phyloP scores from a whole-genome alignment of 2,113 vertebrate genomes.

The Vombatus ursinus region DNA sequence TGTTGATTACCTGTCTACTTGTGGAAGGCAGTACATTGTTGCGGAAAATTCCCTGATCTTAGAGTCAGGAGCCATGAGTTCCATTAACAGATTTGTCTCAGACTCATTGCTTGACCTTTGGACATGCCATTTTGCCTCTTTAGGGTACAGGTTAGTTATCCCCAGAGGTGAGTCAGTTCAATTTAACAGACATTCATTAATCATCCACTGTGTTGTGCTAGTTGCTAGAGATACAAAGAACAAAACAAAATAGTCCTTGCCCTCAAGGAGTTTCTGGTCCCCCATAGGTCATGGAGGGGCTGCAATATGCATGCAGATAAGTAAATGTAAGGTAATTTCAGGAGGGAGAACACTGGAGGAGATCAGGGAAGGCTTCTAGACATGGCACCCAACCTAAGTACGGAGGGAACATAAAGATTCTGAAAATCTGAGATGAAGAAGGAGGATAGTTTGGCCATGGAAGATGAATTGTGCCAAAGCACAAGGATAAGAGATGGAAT shows the following conservation, averaged over 20 bases:
- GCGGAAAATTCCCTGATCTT: not conserved
- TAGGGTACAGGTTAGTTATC: not conserved
- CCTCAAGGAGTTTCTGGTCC: not conserved
- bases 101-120: not conserved
- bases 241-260: no score
- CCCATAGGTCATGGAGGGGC: not conserved
- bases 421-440: not conserved
- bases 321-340: not conserved
- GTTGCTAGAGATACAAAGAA: not conserved
- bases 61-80: not conserved
- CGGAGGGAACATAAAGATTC: not conserved
- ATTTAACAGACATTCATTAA: not conserved
- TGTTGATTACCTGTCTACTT: not conserved
- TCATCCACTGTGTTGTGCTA: not conserved
- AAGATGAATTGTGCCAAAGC: no score
- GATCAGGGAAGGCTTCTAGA: not conserved
- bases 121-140: not conserved
- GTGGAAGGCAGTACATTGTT: not conserved
- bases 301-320: not conserved
- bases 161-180: not conserved
- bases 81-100: not conserved
- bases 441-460: not conserved
- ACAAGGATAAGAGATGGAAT: not conserved
- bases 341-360: not conserved
- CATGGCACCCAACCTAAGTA: not conserved